Conservation (phyloP, 2,888 invertebrate genomes). For the Troglohyphantes excavatus region DNA sequence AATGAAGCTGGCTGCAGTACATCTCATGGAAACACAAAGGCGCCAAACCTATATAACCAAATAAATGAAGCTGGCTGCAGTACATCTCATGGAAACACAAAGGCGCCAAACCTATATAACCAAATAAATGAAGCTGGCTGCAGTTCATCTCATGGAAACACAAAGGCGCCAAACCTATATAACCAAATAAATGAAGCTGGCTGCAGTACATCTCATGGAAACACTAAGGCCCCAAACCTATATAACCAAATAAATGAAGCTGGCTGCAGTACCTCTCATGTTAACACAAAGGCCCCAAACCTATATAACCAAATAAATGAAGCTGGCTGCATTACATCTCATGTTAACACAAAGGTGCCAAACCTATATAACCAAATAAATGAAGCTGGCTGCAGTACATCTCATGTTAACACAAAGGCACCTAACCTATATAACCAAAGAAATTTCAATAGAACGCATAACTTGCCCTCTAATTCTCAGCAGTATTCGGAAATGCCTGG, state of each 20-base stretch:
- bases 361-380: background rate
- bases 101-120: background rate
- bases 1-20: background rate
- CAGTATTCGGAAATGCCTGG: background rate
- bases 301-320: background rate
- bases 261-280: background rate
- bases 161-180: background rate
- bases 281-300: background rate
- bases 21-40: background rate
- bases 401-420: background rate
- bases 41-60: background rate
- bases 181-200: background rate
- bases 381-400: background rate
- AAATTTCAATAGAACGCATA: background rate
- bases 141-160: background rate
- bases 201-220: background rate
- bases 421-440: background rate
- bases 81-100: background rate
- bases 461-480: background rate
- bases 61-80: background rate
- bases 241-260: background rate
- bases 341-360: background rate
- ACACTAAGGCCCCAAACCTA: background rate
- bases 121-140: background rate
- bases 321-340: background rate